Conservation (phyloP, 2,797 vertebrate genomes). For the Arvicola amphibius region DNA sequence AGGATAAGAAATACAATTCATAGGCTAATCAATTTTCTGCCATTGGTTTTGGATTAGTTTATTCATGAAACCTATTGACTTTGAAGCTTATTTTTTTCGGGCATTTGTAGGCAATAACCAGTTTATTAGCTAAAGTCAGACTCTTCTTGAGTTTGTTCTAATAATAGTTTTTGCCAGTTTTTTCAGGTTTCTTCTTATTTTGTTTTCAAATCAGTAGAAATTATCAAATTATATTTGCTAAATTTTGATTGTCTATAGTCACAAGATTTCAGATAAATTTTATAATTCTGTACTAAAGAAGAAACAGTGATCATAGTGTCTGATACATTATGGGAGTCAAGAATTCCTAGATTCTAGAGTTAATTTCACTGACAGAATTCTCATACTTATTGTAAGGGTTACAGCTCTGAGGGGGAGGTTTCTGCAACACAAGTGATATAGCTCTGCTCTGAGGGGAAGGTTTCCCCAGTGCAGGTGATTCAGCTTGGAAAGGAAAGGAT, state of each 20-base stretch:
- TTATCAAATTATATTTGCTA: background rate
- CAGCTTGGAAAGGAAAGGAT: background rate
- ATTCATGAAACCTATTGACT: too few relatives aligned
- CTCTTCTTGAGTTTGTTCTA: too few relatives aligned
- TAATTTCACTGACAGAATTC: background rate
- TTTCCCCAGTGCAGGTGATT: too few relatives aligned
- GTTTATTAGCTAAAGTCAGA: too few relatives aligned
- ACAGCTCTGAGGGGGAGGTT: too few relatives aligned
- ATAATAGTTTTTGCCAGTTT: slow-evolving; percentile 33
- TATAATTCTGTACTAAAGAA: background rate
- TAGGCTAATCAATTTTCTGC: too few relatives aligned
- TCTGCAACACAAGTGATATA: background rate
- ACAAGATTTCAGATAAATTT: slow-evolving; percentile 32
- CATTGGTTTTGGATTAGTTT: too few relatives aligned
- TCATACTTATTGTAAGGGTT: background rate
- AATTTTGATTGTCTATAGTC: slow-evolving; percentile 12
- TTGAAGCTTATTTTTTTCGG: too few relatives aligned
- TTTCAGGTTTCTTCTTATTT: slow-evolving; percentile 74
- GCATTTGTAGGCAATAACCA: too few relatives aligned
- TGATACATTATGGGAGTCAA: background rate
- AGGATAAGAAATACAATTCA: too few relatives aligned
- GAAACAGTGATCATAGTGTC: background rate
- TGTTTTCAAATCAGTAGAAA: slow-evolving; percentile 61
- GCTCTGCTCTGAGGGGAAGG: background rate
- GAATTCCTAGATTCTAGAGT: background rate